Evolutionary conservation across 2,888 invertebrate species (phyloP).

Genomic region (Dione vanillae): DNA sequence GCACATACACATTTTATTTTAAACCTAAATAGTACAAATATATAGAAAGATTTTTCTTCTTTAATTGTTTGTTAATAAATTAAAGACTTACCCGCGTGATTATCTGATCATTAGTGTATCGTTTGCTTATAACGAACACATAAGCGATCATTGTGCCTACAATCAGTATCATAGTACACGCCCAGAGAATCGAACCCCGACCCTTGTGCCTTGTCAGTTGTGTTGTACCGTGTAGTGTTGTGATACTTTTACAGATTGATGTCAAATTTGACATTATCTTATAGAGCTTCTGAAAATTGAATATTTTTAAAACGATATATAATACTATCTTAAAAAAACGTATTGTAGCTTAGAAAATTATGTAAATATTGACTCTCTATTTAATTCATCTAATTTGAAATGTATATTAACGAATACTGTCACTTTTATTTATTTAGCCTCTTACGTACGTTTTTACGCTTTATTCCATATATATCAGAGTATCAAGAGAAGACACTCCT

Average conservation of each 20-base stretch:
- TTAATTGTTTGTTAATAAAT: neutral
- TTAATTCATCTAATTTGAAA: no score
- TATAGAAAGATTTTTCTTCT: no score
- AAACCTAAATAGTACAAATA: no score
- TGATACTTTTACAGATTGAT: conserved; percentile 50
- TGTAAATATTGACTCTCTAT: no score
- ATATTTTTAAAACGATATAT: neutral
- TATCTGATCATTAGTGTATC: conserved; percentile 65
- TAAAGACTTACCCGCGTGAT: conserved; percentile 61
- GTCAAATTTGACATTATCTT: conserved; percentile 11
- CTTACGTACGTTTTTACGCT: no score
- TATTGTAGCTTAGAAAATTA: no score
- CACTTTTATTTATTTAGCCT: no score
- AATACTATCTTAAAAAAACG: neutral
- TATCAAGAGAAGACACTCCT: no score
- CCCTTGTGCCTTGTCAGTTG: conserved; percentile 55
- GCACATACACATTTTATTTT: no score
- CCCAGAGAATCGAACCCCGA: conserved; percentile 55
- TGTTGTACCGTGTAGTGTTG: conserved; percentile 64
- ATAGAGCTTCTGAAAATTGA: neutral
- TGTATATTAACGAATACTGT: no score
- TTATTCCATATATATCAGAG: no score
- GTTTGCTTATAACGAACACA: conserved; percentile 60
- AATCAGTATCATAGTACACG: conserved; percentile 53
- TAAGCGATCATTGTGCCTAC: conserved; percentile 56